Evolutionary conservation across 2,888 invertebrate genomes (phyloP).

Genomic region (Matsumyia berberina): DNA sequence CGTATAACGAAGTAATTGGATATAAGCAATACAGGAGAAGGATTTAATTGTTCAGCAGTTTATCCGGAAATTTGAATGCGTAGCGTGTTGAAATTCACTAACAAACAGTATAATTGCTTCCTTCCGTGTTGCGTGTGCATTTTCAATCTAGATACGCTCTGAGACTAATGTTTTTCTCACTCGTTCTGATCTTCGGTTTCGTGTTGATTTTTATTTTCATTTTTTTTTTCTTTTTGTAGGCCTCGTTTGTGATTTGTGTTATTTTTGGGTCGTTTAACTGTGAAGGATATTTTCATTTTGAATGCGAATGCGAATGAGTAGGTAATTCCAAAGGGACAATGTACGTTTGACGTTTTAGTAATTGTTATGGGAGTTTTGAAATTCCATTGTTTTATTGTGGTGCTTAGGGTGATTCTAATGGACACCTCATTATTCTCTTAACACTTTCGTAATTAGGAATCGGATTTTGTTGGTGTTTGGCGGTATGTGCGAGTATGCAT

Average conservation of each 20-base stretch:
- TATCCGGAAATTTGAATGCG: slow-evolving; percentile 69
- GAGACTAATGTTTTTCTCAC: slow-evolving; percentile 74
- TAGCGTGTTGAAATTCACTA: slow-evolving; percentile 72
- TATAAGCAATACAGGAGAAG: slow-evolving; percentile 49
- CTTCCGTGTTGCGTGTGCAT: slow-evolving; percentile 74
- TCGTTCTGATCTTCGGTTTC: slow-evolving; percentile 58
- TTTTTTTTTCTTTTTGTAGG: neutral
- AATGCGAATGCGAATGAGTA: slow-evolving; percentile 24
- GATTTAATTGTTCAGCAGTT: slow-evolving; percentile 71
- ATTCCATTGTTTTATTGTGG: neutral
- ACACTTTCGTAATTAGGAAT: neutral
- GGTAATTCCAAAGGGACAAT: slow-evolving; percentile 21
- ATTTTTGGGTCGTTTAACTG: slow-evolving; percentile 48
- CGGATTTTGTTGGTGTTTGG: too few species aligned
- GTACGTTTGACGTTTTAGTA: slow-evolving; percentile 29
- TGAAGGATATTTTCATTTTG: slow-evolving; percentile 46
- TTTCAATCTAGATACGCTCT: slow-evolving; percentile 56
- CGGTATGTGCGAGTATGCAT: too few species aligned
- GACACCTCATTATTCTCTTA: neutral
- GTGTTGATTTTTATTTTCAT: slow-evolving; percentile 14
- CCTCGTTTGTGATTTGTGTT: slow-evolving; percentile 30
- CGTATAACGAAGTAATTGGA: slow-evolving; percentile 51
- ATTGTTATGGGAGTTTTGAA: slow-evolving; percentile 6
- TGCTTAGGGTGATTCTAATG: neutral
- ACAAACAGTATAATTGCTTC: slow-evolving; percentile 72